Percentiles rank a stretch among this genome's conserved stretches.
These are phyloP conservation scores for Ptilorrhoa leucosticta DNA, from an alignment of 2,113 vertebrate genomes.

Conservation along the genomic window DNA sequence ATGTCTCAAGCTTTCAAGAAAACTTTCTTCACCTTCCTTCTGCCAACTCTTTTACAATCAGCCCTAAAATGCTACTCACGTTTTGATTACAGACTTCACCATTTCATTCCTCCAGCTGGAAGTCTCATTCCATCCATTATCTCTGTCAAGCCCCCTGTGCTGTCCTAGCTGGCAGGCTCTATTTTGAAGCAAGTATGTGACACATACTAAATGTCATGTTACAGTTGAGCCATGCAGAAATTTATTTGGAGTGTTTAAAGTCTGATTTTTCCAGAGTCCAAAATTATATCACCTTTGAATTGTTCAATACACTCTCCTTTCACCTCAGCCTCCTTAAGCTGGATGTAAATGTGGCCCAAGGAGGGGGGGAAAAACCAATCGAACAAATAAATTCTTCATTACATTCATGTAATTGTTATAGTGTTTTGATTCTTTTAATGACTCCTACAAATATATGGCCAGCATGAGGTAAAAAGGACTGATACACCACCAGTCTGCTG, in stretches of 20 bases:
- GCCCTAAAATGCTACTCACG: constrained; percentile 22
- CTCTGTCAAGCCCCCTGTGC: neutral
- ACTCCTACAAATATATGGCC: neutral
- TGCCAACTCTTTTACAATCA: neutral
- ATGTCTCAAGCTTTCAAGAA: neutral
- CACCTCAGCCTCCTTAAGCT: neutral
- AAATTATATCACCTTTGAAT: neutral
- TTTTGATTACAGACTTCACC: constrained; percentile 21
- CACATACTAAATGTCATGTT: neutral
- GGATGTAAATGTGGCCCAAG: neutral
- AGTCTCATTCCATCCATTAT: constrained; percentile 44
- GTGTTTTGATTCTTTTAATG: neutral
- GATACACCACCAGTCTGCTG: neutral
- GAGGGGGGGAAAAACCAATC: rapidly evolving
- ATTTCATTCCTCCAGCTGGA: constrained; percentile 39
- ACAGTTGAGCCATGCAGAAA: neutral
- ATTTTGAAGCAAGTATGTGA: neutral
- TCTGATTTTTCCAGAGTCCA: neutral
- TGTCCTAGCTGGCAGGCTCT: neutral
- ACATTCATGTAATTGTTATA: neutral
- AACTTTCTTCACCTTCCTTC: neutral
- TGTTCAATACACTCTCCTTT: neutral
- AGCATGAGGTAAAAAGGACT: neutral
- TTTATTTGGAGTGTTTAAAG: neutral
- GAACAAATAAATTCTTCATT: neutral